These are phyloP conservation scores for Netelia virgata DNA, from an alignment of 2,888 invertebrate species.

Conservation along the genomic window DNA sequence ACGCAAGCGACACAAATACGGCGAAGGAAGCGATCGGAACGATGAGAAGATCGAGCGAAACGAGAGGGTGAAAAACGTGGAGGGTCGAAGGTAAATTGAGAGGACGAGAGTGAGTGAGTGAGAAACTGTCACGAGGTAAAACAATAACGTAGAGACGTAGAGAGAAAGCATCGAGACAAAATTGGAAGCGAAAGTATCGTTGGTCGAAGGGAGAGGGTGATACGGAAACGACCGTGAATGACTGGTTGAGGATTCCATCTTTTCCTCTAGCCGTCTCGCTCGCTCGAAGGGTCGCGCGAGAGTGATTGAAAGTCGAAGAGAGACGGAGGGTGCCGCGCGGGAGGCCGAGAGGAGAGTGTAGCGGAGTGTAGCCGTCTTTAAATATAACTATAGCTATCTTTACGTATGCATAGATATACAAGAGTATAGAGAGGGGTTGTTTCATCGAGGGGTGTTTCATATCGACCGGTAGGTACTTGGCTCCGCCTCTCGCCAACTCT, in stretches of 20 bases:
- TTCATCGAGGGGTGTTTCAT: constrained; percentile 79
- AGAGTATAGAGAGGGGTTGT: constrained; percentile 71
- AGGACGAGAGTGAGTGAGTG: constrained; percentile 18
- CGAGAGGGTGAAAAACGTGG: constrained; percentile 30
- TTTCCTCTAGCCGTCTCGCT: constrained; percentile 38
- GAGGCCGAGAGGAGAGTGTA: constrained; percentile 31
- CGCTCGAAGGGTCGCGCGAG: background rate
- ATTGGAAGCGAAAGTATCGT: constrained; percentile 5
- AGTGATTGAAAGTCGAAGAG: constrained; percentile 45
- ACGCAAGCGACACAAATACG: background rate
- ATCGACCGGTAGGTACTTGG: constrained; percentile 78
- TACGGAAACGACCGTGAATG: background rate
- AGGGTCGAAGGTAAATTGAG: constrained; percentile 35
- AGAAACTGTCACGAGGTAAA: constrained; percentile 18
- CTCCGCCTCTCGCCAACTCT: constrained; percentile 75
- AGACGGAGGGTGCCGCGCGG: constrained; percentile 43
- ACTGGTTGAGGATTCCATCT: background rate
- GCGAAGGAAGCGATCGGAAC: background rate
- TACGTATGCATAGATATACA: background rate
- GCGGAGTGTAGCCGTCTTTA: constrained; percentile 29
- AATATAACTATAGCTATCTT: background rate
- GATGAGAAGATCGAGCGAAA: background rate
- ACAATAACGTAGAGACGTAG: constrained; percentile 27
- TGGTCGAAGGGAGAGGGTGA: constrained; percentile 20
- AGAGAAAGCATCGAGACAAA: constrained; percentile 33